A percentile compares a stretch with the other conserved stretches of the same genome.
Evolutionary conservation across 2,888 invertebrate genomes (phyloP).

Genomic region (Slavum lentiscoides): DNA sequence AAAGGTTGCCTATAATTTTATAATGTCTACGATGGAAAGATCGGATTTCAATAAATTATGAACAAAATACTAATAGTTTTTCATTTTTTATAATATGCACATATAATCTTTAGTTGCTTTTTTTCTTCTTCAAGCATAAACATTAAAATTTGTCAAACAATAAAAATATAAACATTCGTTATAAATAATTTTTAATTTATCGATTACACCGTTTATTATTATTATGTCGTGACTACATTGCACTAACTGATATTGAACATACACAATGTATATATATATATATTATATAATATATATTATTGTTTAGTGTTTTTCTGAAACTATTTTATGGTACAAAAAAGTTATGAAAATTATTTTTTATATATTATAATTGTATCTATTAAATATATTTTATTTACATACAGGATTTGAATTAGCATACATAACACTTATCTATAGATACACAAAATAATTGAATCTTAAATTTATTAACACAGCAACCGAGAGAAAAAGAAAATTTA

Average conservation of each 20-base stretch:
- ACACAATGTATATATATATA: neutral
- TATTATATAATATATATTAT: neutral
- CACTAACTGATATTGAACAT: neutral
- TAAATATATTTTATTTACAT: slow-evolving; percentile 46
- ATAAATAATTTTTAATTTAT: neutral
- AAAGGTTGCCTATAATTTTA: too few relatives aligned
- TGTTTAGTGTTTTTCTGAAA: neutral
- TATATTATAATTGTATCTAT: slow-evolving; percentile 34
- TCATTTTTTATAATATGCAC: too few relatives aligned
- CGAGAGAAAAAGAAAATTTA: neutral
- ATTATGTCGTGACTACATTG: neutral
- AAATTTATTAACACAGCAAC: slow-evolving; percentile 26
- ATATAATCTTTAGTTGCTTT: too few relatives aligned
- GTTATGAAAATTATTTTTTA: slow-evolving; percentile 21
- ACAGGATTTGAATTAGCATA: slow-evolving; percentile 27
- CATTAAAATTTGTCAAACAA: neutral
- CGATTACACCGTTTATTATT: neutral
- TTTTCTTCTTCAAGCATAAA: too few relatives aligned
- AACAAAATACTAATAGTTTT: too few relatives aligned
- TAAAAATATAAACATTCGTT: neutral
- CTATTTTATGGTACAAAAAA: neutral
- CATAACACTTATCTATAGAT: slow-evolving; percentile 1
- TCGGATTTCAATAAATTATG: too few relatives aligned
- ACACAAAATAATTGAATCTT: slow-evolving; percentile 34
- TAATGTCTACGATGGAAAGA: too few relatives aligned